Conservation (phyloP, 2,797 vertebrate species). For the Chloroceryle amazona region DNA sequence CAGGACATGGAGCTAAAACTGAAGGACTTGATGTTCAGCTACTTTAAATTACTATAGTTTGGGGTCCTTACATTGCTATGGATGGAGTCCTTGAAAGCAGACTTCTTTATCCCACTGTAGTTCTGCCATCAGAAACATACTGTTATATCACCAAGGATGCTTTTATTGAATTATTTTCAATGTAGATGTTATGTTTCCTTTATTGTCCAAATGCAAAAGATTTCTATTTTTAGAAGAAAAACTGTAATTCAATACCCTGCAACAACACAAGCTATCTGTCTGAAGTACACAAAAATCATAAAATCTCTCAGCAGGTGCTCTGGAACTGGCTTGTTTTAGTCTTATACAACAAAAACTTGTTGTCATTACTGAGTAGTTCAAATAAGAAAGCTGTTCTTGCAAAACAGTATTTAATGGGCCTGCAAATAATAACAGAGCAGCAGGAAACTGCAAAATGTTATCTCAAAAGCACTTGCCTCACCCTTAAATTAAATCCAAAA, state of each 20-base stretch:
- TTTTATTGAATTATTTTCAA: not conserved
- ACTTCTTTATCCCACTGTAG: not conserved
- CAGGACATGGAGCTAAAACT: not conserved
- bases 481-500: conserved; percentile 40
- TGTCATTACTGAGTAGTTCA: not conserved
- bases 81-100: not conserved
- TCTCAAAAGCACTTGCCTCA: conserved; percentile 33
- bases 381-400: not conserved
- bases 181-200: not conserved
- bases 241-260: not conserved
- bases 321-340: not conserved
- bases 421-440: conserved; percentile 22
- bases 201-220: not conserved
- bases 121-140: not conserved
- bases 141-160: not conserved
- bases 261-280: not conserved
- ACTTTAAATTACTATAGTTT: not conserved
- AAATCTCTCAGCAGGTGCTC: not conserved
- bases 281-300: not conserved
- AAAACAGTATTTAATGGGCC: not conserved
- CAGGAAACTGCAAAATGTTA: conserved; percentile 25
- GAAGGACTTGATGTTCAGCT: not conserved
- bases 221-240: conserved; percentile 12
- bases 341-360: not conserved
- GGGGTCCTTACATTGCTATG: not conserved